Conservation (phyloP, 1,140 invertebrate species). For the Neodiprion lecontei region DNA sequence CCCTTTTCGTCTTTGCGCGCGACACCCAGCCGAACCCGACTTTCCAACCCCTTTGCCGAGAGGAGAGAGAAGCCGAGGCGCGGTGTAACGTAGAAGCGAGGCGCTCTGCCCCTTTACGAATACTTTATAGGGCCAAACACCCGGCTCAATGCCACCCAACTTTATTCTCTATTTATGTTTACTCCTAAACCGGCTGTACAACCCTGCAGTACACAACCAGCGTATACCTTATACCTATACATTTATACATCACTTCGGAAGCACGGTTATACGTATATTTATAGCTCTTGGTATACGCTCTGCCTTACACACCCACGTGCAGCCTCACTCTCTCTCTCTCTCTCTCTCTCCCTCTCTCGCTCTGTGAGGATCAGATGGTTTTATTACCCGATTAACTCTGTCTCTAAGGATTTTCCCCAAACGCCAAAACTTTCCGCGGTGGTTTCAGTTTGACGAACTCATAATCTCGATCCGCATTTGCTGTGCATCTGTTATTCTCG, state of each 20-base stretch:
- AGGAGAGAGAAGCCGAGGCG: not conserved
- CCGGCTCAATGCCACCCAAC: slow-evolving; percentile 40
- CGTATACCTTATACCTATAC: slow-evolving; percentile 1
- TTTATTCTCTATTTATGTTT: slow-evolving; percentile 57
- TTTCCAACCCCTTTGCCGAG: slow-evolving; percentile 28
- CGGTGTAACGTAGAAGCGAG: not conserved
- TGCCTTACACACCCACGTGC: no score
- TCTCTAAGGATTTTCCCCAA: not conserved
- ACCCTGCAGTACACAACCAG: not conserved
- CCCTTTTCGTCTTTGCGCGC: slow-evolving; percentile 20
- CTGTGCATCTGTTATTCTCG: no score
- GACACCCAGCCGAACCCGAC: slow-evolving; percentile 17
- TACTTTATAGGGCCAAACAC: slow-evolving; percentile 53
- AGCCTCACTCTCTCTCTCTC: no score
- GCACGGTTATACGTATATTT: no score
- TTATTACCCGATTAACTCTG: not conserved
- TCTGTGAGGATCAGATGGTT: not conserved
- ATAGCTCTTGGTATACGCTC: no score
- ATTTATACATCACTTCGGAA: not conserved
- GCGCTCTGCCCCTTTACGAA: slow-evolving; percentile 48
- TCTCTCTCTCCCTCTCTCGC: no score
- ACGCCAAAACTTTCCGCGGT: slow-evolving; percentile 1
- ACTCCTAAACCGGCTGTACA: slow-evolving; percentile 26
- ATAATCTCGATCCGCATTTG: no score
- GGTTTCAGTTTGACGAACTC: no score